A percentile compares a stretch with the other conserved stretches of the same genome.
phyloP scores from a whole-genome alignment of 1,140 invertebrate species.

The Drosophila gunungcola region DNA sequence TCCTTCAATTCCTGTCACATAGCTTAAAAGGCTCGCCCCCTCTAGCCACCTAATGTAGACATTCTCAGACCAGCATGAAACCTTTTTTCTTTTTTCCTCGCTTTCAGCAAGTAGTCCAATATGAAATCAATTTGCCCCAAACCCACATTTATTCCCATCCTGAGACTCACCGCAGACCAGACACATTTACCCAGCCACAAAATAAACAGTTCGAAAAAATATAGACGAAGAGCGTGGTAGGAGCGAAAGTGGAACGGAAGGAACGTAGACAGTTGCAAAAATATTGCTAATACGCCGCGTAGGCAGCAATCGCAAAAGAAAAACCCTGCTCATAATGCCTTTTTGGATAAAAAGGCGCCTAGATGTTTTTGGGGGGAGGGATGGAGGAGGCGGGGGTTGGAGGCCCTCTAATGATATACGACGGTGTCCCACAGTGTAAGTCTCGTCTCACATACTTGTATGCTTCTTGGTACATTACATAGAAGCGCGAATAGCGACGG shows the following conservation, averaged over 20 bases:
- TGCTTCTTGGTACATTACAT: slow-evolving; percentile 52
- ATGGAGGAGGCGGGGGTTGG: not conserved
- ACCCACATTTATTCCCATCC: not conserved
- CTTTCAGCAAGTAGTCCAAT: slow-evolving; percentile 39
- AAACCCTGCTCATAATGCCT: slow-evolving; percentile 75
- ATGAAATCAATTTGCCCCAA: slow-evolving; percentile 65
- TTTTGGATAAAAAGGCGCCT: slow-evolving; percentile 66
- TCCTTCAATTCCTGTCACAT: not conserved
- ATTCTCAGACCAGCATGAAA: not conserved
- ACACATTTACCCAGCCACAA: slow-evolving; percentile 62
- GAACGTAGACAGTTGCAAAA: slow-evolving; percentile 68
- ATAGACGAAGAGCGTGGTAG: slow-evolving; percentile 3
- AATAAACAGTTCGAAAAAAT: slow-evolving; percentile 49
- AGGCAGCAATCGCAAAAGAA: slow-evolving; percentile 62
- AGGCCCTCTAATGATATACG: slow-evolving; percentile 74
- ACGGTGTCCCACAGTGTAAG: slow-evolving; percentile 20
- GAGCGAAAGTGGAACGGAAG: slow-evolving; percentile 37
- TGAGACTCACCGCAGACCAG: slow-evolving; percentile 49
- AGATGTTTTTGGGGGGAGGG: slow-evolving; percentile 9
- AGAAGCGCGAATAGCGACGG: slow-evolving; percentile 61
- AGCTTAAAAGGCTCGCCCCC: not conserved
- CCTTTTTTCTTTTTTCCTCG: slow-evolving; percentile 3
- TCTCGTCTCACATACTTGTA: slow-evolving; percentile 3
- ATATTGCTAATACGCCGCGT: slow-evolving; percentile 78
- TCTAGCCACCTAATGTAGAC: not conserved